Evolutionary conservation across 1,140 invertebrate species (phyloP).

Genomic region (Caenorhabditis brenneri): DNA sequence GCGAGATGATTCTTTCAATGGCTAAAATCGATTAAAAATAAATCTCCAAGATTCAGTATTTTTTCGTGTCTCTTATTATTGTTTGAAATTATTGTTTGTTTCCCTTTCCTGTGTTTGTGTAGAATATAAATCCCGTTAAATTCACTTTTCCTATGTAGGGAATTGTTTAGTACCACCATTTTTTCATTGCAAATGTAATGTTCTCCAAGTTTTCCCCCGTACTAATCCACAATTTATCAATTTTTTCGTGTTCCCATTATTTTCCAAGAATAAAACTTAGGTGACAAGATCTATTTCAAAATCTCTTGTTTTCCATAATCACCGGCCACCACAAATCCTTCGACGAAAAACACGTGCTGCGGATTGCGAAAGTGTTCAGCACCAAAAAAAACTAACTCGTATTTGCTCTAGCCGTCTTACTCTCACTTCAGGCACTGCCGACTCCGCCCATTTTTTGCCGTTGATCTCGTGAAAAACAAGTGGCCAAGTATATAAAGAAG

Average conservation of each 20-base stretch:
- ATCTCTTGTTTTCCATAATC: not conserved
- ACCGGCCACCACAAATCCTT: conserved; percentile 8
- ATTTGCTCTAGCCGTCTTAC: conserved; percentile 28
- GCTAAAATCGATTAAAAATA: conserved; percentile 25
- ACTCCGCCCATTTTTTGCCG: conserved; percentile 38
- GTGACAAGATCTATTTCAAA: conserved; percentile 16
- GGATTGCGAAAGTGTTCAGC: conserved; percentile 36
- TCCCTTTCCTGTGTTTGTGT: conserved; percentile 17
- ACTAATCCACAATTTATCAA: not conserved
- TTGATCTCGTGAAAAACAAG: conserved; percentile 37
- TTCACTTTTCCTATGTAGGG: not conserved
- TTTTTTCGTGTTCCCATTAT: not conserved
- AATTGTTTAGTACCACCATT: too few species aligned
- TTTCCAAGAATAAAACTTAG: not conserved
- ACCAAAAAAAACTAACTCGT: conserved; percentile 29
- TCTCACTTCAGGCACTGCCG: not conserved
- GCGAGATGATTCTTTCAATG: conserved; percentile 74
- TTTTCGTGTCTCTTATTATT: not conserved
- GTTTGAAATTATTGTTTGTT: not conserved
- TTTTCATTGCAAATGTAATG: not conserved
- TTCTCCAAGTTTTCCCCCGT: not conserved
- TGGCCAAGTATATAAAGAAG: not conserved
- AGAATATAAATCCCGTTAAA: not conserved
- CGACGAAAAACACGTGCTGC: not conserved
- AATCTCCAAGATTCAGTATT: conserved; percentile 7